phyloP scores from a whole-genome alignment of 2,888 invertebrate genomes.

The Andrena bucephala region DNA sequence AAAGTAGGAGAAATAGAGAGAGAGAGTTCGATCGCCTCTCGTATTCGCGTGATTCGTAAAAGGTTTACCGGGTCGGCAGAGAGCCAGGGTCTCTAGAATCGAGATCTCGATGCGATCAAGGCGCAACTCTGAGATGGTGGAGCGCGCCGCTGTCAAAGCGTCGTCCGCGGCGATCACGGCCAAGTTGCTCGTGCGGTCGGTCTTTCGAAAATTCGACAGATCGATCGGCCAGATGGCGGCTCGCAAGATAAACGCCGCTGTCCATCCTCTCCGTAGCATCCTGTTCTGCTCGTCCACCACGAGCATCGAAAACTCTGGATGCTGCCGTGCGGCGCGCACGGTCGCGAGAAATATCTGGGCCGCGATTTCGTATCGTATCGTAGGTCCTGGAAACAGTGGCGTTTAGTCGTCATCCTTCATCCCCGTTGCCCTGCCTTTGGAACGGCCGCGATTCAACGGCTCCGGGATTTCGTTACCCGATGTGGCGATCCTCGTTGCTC shows the following conservation, averaged over 20 bases:
- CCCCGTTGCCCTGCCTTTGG: neutral
- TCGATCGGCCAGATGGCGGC: constrained; percentile 87
- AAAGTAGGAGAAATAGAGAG: neutral
- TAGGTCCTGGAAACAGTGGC: constrained; percentile 37
- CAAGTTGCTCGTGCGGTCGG: neutral
- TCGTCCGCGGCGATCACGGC: constrained; percentile 28
- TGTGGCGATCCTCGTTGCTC: constrained; percentile 15
- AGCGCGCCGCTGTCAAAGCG: constrained; percentile 78
- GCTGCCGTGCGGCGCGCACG: constrained; percentile 87
- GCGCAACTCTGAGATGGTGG: constrained; percentile 83
- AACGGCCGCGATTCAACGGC: too few species aligned
- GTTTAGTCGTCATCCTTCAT: neutral
- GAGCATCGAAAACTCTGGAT: constrained; percentile 86
- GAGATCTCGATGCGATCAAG: constrained; percentile 86
- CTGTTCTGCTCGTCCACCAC: constrained; percentile 86
- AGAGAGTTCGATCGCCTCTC: too few species aligned
- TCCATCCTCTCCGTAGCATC: constrained; percentile 87
- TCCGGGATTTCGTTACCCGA: constrained; percentile 39
- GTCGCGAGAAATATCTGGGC: constrained; percentile 88
- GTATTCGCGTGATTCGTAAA: too few species aligned
- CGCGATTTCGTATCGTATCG: constrained; percentile 86
- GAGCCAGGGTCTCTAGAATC: constrained; percentile 85
- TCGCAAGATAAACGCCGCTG: constrained; percentile 87
- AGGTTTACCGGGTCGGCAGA: constrained; percentile 86
- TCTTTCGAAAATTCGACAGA: constrained; percentile 77